Conservation (phyloP, 53 echinoderm and acorn worm genomes). For the Stichopus horrens region DNA sequence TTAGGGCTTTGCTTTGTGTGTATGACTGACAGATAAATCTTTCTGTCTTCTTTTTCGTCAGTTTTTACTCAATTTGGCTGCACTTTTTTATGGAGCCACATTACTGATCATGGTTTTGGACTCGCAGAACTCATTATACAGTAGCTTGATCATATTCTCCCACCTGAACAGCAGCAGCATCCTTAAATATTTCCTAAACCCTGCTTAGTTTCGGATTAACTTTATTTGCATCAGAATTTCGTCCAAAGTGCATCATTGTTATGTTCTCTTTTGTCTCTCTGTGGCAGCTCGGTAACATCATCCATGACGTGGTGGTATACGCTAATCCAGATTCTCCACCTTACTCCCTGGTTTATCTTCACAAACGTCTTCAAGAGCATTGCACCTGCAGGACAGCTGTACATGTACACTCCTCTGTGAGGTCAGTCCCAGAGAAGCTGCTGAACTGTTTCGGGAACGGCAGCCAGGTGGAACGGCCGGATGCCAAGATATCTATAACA, state of each 20-base stretch:
- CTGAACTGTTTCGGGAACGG: constrained; percentile 71
- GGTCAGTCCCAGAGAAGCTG: constrained; percentile 57
- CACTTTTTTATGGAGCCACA: too few relatives aligned
- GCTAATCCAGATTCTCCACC: constrained; percentile 87
- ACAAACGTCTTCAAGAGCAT: constrained; percentile 68
- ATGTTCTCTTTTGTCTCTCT: not conserved
- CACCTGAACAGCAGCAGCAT: too few relatives aligned
- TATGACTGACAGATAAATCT: too few relatives aligned
- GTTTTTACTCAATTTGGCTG: too few relatives aligned
- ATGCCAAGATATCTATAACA: constrained; percentile 77
- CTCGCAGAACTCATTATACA: too few relatives aligned
- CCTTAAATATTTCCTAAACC: not conserved
- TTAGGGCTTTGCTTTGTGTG: too few relatives aligned
- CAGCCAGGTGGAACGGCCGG: constrained; percentile 41
- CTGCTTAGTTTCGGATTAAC: not conserved
- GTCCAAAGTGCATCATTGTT: too few relatives aligned
- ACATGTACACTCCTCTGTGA: constrained; percentile 84
- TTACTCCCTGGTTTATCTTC: constrained; percentile 68
- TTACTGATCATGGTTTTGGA: too few relatives aligned
- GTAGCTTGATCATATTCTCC: too few relatives aligned
- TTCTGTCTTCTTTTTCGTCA: too few relatives aligned
- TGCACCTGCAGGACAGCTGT: constrained; percentile 67
- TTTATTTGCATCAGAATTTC: too few relatives aligned
- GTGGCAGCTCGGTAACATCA: constrained; percentile 50
- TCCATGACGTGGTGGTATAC: constrained; percentile 88